Evolutionary conservation across 1,140 invertebrate genomes (phyloP).

Genomic region (Penaeus indicus): DNA sequence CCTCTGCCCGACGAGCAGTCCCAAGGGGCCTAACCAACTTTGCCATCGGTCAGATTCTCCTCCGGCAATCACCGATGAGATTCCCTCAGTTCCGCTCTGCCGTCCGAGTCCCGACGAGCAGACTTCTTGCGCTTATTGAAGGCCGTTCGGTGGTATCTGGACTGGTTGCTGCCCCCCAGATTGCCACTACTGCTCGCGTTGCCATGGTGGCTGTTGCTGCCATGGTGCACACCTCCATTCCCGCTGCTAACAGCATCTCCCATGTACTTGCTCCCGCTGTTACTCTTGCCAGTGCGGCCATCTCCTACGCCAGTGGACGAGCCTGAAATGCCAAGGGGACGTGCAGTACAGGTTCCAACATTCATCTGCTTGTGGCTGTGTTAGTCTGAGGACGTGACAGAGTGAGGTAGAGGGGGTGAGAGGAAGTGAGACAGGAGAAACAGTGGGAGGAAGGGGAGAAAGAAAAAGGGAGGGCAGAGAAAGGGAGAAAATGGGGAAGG

Average conservation of each 20-base stretch:
- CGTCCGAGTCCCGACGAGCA: slow-evolving; percentile 50
- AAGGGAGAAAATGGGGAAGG: too few species aligned
- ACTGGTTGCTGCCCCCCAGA: slow-evolving; percentile 3
- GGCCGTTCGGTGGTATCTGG: slow-evolving; percentile 28
- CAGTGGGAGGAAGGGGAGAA: too few species aligned
- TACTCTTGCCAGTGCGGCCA: slow-evolving; percentile 8
- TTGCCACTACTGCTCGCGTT: slow-evolving; percentile 14
- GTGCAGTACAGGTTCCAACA: too few species aligned
- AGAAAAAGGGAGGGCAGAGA: too few species aligned
- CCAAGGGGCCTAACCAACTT: too few species aligned
- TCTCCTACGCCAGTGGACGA: slow-evolving; percentile 30
- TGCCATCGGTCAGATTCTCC: background rate
- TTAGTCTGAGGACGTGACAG: too few species aligned
- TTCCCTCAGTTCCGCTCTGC: slow-evolving; percentile 37
- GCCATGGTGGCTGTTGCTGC: background rate
- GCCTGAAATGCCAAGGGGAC: slow-evolving; percentile 16
- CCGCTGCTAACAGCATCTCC: slow-evolving; percentile 10
- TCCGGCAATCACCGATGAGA: slow-evolving; percentile 51
- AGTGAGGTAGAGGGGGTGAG: too few species aligned
- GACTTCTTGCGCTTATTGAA: slow-evolving; percentile 55
- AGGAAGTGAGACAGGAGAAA: too few species aligned
- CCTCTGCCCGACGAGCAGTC: background rate
- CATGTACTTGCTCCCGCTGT: slow-evolving; percentile 29
- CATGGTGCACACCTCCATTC: background rate
- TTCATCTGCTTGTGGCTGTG: too few species aligned